Evolutionary conservation across 92 coral and sea anemone genomes (phyloP).

Genomic region (Nematostella vectensis): DNA sequence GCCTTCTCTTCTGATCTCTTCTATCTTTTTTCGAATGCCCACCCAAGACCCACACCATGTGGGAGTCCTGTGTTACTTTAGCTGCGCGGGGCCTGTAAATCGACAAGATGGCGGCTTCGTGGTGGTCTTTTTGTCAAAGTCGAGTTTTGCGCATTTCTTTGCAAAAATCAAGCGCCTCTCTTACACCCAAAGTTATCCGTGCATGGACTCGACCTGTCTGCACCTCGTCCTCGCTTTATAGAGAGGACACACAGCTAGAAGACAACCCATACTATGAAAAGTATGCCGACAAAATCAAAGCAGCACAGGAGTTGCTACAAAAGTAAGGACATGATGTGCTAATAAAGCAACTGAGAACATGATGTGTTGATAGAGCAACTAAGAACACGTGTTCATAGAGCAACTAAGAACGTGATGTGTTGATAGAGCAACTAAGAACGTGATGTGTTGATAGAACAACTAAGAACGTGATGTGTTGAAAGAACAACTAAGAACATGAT

Average conservation of each 20-base stretch:
- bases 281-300: slow-evolving; percentile 62
- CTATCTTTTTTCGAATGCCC: no score
- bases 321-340: no score
- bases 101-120: slow-evolving; percentile 5
- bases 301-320: slow-evolving; percentile 27
- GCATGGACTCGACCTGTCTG: not conserved
- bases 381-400: no score
- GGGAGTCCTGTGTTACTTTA: not conserved
- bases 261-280: slow-evolving; percentile 67
- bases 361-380: no score
- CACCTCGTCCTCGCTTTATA: not conserved
- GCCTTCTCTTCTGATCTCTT: no score
- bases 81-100: not conserved
- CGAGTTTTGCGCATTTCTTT: not conserved
- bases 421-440: no score
- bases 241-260: slow-evolving; percentile 28
- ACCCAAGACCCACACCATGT: not conserved
- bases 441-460: no score
- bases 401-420: no score
- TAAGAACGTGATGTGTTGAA: no score
- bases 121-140: not conserved
- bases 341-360: no score
- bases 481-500: no score
- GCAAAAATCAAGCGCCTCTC: not conserved
- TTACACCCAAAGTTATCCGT: not conserved